Conservation (phyloP, 2,888 invertebrate species). For the Papilio protenor region DNA sequence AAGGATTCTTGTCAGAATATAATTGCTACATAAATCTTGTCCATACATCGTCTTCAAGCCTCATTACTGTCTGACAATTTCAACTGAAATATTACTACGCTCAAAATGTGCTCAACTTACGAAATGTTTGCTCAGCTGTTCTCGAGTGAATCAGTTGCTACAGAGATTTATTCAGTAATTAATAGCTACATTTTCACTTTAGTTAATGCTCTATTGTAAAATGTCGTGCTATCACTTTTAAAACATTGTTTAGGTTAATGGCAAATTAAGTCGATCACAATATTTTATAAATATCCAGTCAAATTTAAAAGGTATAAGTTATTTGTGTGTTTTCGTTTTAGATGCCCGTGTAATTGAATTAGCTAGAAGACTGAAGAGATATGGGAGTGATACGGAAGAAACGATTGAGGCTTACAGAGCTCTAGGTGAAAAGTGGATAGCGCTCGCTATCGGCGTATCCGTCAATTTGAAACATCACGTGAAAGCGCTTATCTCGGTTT, state of each 20-base stretch:
- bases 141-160: neutral
- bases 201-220: neutral
- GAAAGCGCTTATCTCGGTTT: neutral
- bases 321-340: neutral
- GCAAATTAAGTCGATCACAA: neutral
- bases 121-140: slow-evolving; percentile 19
- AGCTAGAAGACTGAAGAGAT: neutral
- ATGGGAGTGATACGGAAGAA: slow-evolving; percentile 11
- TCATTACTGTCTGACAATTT: slow-evolving; percentile 14
- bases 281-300: neutral
- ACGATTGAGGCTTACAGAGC: slow-evolving; percentile 12
- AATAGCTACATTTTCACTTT: neutral
- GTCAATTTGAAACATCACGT: slow-evolving; percentile 13
- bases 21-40: slow-evolving; percentile 4
- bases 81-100: slow-evolving; percentile 12
- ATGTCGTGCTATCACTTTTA: neutral
- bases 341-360: neutral
- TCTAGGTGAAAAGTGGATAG: slow-evolving; percentile 22
- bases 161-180: slow-evolving; percentile 5
- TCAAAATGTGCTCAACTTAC: neutral
- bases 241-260: neutral
- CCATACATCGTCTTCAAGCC: neutral
- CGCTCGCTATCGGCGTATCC: slow-evolving; percentile 7
- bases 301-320: too few species aligned
- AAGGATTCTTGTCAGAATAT: slow-evolving; percentile 7